Evolutionary conservation across 2,888 invertebrate species (phyloP).

Genomic region (Dorcus hopei): DNA sequence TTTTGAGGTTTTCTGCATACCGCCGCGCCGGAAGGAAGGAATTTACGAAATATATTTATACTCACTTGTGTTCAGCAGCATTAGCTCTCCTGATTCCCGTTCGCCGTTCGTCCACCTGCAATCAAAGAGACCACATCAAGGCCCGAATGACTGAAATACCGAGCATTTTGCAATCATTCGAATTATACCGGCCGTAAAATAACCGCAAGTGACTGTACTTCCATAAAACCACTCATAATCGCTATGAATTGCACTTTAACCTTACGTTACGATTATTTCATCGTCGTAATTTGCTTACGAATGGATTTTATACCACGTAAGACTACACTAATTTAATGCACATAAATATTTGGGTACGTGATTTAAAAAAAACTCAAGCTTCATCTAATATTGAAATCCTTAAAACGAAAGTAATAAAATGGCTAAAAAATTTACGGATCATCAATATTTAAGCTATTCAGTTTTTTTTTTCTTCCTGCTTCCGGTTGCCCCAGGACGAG

Average conservation of each 20-base stretch:
- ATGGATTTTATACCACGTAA: too few species aligned
- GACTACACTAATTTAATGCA: too few species aligned
- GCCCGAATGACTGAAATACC: slow-evolving; percentile 29
- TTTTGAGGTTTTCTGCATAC: too few species aligned
- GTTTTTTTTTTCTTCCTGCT: slow-evolving; percentile 6
- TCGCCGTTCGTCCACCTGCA: slow-evolving; percentile 45
- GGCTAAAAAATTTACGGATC: background rate
- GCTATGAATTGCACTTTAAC: slow-evolving; percentile 7
- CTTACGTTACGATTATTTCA: slow-evolving; percentile 17
- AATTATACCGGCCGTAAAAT: slow-evolving; percentile 25
- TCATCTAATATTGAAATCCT: background rate
- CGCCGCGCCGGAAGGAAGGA: too few species aligned
- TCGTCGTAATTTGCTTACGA: background rate
- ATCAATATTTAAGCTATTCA: background rate
- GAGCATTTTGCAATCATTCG: slow-evolving; percentile 29
- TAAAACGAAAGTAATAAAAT: background rate
- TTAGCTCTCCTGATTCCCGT: slow-evolving; percentile 37
- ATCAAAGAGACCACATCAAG: slow-evolving; percentile 45
- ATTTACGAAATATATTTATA: slow-evolving; percentile 9
- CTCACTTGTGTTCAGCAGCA: slow-evolving; percentile 43
- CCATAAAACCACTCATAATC: slow-evolving; percentile 24
- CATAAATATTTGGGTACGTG: too few species aligned
- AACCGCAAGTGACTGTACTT: slow-evolving; percentile 24
- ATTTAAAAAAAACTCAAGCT: too few species aligned
- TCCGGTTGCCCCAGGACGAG: slow-evolving; percentile 19